These are phyloP conservation scores for Caenorhabditis plicata DNA, from an alignment of 2,888 invertebrate species.

Conservation along the genomic window DNA sequence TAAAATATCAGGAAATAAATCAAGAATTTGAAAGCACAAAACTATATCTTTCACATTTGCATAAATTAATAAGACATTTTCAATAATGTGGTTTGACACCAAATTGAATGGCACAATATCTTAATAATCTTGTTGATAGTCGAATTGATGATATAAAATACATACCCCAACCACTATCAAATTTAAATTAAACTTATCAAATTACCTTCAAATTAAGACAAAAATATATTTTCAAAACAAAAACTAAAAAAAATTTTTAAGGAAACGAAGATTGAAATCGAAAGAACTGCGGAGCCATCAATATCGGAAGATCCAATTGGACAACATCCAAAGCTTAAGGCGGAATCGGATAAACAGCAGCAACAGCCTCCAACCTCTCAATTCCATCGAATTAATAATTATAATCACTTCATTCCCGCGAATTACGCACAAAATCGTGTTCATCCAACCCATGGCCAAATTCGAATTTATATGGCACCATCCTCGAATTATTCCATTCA, in stretches of 20 bases:
- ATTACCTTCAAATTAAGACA: too few species aligned
- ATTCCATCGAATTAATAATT: too few species aligned
- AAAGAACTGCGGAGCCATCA: background rate
- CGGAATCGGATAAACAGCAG: slow-evolving; percentile 6
- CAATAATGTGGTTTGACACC: background rate
- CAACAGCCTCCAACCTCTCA: background rate
- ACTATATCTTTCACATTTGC: too few species aligned
- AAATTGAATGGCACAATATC: background rate
- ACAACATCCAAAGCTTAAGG: too few species aligned
- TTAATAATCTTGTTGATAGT: background rate
- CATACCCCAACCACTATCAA: slow-evolving; percentile 11
- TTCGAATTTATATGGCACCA: slow-evolving; percentile 16
- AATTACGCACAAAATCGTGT: slow-evolving; percentile 1
- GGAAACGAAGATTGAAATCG: slow-evolving; percentile 13
- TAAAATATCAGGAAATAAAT: too few species aligned
- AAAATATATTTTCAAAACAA: too few species aligned
- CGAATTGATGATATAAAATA: slow-evolving; percentile 15
- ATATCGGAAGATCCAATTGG: slow-evolving; percentile 2
- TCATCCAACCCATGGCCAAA: slow-evolving; percentile 3
- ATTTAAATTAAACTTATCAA: too few species aligned
- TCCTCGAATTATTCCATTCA: slow-evolving; percentile 1
- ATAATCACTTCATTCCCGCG: slow-evolving; percentile 8
- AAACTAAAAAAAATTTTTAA: too few species aligned
- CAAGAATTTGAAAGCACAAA: too few species aligned
- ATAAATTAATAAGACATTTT: background rate